These are phyloP conservation scores for Alethe diademata DNA, from an alignment of 2,113 vertebrate genomes.

Conservation along the genomic window DNA sequence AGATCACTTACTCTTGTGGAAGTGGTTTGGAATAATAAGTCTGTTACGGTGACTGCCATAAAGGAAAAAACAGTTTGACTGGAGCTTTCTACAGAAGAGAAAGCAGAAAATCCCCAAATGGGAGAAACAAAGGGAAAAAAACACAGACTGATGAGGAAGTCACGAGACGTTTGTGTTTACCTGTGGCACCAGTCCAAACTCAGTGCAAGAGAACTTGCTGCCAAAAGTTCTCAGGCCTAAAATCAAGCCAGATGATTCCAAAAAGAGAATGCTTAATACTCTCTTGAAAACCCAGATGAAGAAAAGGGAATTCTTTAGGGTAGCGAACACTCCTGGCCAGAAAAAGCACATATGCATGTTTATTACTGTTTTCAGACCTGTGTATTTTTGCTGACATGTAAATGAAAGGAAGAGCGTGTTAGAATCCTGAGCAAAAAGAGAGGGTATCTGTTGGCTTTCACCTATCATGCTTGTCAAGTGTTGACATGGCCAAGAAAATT, in stretches of 20 bases:
- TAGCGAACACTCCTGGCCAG: accelerated
- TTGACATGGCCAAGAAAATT: background rate
- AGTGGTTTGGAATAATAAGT: background rate
- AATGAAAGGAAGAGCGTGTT: background rate
- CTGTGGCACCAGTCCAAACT: slow-evolving; percentile 1
- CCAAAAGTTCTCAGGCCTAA: background rate
- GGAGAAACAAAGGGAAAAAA: slow-evolving; percentile 26
- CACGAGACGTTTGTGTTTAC: background rate
- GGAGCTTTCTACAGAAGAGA: slow-evolving; percentile 11
- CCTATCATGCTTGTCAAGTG: background rate
- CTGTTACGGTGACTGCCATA: background rate
- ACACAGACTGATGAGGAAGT: slow-evolving; percentile 14
- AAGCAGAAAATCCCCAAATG: slow-evolving; percentile 32
- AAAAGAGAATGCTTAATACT: background rate
- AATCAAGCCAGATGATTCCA: slow-evolving; percentile 13
- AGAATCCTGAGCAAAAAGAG: background rate
- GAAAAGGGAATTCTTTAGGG: background rate
- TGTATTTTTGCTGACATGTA: background rate
- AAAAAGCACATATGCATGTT: background rate
- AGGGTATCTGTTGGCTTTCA: background rate
- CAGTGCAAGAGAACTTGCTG: background rate
- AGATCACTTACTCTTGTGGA: background rate
- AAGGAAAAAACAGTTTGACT: slow-evolving; percentile 52
- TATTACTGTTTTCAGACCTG: background rate
- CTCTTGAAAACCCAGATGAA: background rate